Percentiles rank a stretch among this genome's conserved stretches.
phyloP scores from a whole-genome alignment of 2,888 invertebrate species.

The Myopa tessellatipennis region DNA sequence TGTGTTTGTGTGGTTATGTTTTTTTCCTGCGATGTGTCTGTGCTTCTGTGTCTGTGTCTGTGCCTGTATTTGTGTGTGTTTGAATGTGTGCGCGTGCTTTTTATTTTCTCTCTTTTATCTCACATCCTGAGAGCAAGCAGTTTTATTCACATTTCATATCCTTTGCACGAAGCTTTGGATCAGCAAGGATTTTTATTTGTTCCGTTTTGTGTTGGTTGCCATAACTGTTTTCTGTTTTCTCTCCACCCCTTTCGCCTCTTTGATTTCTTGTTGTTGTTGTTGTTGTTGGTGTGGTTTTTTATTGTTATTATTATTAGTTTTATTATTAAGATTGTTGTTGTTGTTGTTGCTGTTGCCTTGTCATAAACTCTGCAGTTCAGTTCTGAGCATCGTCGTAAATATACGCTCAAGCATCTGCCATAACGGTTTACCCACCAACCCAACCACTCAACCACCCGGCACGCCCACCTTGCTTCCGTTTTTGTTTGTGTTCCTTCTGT shows the following conservation, averaged over 20 bases:
- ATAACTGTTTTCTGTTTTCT: no score
- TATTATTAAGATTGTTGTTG: background rate
- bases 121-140: no score
- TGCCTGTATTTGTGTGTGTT: background rate
- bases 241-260: no score
- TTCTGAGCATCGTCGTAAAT: no score
- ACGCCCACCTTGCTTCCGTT: background rate
- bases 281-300: background rate
- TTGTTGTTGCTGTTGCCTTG: background rate
- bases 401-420: no score
- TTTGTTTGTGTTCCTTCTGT: background rate
- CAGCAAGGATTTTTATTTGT: constrained; percentile 35
- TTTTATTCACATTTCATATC: no score
- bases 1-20: background rate
- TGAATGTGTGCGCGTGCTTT: background rate
- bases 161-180: constrained; percentile 23
- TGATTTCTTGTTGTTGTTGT: constrained; percentile 2
- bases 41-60: no score
- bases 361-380: background rate
- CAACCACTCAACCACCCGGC: background rate
- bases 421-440: no score
- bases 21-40: no score
- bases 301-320: background rate
- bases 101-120: no score
- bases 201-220: background rate